Evolutionary conservation across 2,888 invertebrate species (phyloP), one percentile per base, ranked within the genome.

Genomic region (Synanthedon formicaeformis): DNA sequence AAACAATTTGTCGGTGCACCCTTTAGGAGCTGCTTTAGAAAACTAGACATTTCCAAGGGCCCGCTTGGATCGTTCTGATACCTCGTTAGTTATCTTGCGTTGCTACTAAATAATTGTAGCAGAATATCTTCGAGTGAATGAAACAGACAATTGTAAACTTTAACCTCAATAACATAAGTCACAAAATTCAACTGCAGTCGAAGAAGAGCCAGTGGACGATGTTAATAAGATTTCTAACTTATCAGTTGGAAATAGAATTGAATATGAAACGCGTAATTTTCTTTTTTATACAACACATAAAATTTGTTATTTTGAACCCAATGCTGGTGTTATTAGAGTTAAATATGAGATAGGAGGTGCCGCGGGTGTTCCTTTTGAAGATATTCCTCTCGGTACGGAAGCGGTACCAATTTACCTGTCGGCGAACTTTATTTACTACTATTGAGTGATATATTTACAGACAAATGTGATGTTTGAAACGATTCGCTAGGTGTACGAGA

Each of bases 41-140:
- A 67, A 68, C 67, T 65, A 62, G 84, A 85, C 85, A 74, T 77
- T 78, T 84, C 77, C 80, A 82, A 84, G 71, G 82, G 74, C 65
- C 74, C 70, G 64, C 66, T 62, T 60, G 62, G 79, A 80, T 67
- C 67, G 68, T 70, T 74, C 71, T 78, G 79, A 78, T 83, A 81
- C 82, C 80, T 83, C 81, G 80, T 82, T 83, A 84, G 75, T 81
- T 80, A 83, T 79, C 74, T 77, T 69, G 69, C 70, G 66, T 70
- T 67, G 72, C 73, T 67, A 73, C 73, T 81, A 80, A 81, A 81
- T 83, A 82, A 83, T 80, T 84, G 81, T 82, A 81, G 78, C 79
- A 79, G 63, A 70, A 71, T 62, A 57, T 55, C 54, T 53, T 45
- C 34, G 4, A 23, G n/a, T 16, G 3, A 5, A 16, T 16, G n/a